A percentile compares a stretch with the other conserved stretches of the same genome.
phyloP scores from a whole-genome alignment of 2,888 invertebrate species.

The Agrotis ipsilon region DNA sequence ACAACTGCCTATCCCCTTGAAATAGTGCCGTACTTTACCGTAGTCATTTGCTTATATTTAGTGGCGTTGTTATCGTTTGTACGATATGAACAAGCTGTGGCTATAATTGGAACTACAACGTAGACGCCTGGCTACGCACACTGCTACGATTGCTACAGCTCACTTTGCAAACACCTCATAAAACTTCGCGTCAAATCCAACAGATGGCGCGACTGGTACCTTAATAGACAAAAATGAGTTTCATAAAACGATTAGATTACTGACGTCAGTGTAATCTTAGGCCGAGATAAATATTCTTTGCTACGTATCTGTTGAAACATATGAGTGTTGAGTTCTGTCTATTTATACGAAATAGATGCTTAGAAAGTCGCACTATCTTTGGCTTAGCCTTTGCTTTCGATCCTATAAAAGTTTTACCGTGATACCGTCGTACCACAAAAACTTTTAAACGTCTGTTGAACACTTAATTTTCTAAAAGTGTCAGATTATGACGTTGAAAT shows the following conservation, averaged over 20 bases:
- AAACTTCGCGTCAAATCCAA: conserved; percentile 23
- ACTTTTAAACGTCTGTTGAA: too few relatives aligned
- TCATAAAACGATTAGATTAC: neutral
- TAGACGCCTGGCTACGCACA: neutral
- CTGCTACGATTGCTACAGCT: neutral
- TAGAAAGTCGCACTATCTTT: too few relatives aligned
- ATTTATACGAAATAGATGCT: too few relatives aligned
- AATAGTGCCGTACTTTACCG: neutral
- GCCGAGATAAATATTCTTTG: too few relatives aligned
- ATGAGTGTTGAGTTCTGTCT: too few relatives aligned
- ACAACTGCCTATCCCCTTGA: neutral
- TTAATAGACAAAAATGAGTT: neutral
- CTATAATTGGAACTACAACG: conserved; percentile 40
- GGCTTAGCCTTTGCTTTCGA: too few relatives aligned
- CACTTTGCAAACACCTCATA: neutral
- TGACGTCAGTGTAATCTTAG: too few relatives aligned
- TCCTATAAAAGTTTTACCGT: too few relatives aligned
- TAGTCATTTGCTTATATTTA: neutral
- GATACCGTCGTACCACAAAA: too few relatives aligned
- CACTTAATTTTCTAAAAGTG: too few relatives aligned
- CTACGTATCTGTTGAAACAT: too few relatives aligned
- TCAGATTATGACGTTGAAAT: too few relatives aligned
- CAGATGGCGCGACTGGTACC: conserved; percentile 49
- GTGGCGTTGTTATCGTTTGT: conserved; percentile 11
- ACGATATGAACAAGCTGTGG: conserved; percentile 4